These are phyloP conservation scores for Coregonus sp. DNA, from an alignment of 2,797 vertebrate species.

Conservation along the genomic window DNA sequence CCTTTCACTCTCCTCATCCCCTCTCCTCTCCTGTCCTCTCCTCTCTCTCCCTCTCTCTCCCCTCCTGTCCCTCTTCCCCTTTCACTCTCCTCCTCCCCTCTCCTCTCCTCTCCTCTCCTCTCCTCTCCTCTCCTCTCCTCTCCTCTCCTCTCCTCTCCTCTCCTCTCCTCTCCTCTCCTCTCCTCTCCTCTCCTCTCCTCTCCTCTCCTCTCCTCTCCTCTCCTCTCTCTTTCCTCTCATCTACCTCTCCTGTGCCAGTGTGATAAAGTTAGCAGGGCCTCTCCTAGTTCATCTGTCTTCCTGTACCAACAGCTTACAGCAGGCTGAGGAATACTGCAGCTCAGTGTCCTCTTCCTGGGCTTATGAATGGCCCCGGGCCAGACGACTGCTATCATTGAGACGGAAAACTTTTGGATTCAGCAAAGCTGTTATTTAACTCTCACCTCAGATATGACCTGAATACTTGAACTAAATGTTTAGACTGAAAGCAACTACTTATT, in stretches of 20 bases:
- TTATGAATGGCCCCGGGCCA: neutral
- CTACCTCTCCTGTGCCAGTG: neutral
- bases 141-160: neutral
- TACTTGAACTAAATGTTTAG: neutral
- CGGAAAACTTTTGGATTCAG: neutral
- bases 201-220: neutral
- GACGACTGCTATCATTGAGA: neutral
- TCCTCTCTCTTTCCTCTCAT: neutral
- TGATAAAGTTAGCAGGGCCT: constrained; percentile 32
- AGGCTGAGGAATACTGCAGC: constrained; percentile 33
- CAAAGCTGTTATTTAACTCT: neutral
- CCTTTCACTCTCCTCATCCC: too few species aligned
- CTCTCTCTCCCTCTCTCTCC: neutral
- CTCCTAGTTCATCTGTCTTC: constrained; percentile 25
- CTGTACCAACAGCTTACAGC: constrained; percentile 34
- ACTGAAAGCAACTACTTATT: neutral
- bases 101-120: too few species aligned
- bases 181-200: too few species aligned
- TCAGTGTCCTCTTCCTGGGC: constrained; percentile 8
- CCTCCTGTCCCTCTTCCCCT: neutral
- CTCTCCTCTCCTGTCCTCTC: neutral
- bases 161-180: constrained; percentile 3
- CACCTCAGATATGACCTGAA: neutral
- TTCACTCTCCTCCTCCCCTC: too few species aligned
- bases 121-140: neutral